Conservation (phyloP, 2,797 vertebrate species). For the Ambastaia sidthimunki region DNA sequence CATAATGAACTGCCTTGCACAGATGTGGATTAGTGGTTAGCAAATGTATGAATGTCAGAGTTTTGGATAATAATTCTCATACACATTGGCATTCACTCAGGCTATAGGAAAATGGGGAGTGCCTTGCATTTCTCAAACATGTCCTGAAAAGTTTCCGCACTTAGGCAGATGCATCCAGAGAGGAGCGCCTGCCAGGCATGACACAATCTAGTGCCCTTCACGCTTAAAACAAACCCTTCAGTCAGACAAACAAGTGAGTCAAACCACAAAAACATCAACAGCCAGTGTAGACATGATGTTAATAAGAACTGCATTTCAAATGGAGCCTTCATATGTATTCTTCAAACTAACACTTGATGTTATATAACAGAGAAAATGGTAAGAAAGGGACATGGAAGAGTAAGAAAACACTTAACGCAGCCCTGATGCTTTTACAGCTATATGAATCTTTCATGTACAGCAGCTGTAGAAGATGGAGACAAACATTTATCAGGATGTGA, state of each 20-base stretch:
- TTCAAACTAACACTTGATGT: background rate
- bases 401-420: background rate
- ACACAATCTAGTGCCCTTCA: constrained; percentile 59
- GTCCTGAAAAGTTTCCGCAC: constrained; percentile 21
- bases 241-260: constrained; percentile 40
- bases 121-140: too few species aligned
- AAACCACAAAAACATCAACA: constrained; percentile 26
- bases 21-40: constrained; percentile 20
- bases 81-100: constrained; percentile 6
- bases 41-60: constrained; percentile 15
- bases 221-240: constrained; percentile 55
- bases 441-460: constrained; percentile 54
- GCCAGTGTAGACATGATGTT: background rate
- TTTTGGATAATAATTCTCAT: constrained; percentile 18
- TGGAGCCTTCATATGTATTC: background rate
- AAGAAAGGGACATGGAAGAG: background rate
- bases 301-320: background rate
- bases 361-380: constrained; percentile 9
- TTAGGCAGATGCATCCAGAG: constrained; percentile 38
- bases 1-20: background rate
- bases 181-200: constrained; percentile 50
- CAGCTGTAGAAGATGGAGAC: constrained; percentile 40
- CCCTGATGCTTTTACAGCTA: constrained; percentile 11
- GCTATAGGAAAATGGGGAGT: constrained; percentile 25
- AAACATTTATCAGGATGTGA: constrained; percentile 31